phyloP scores from a whole-genome alignment of 2,797 vertebrate species.

The Heterohyrax brucei region DNA sequence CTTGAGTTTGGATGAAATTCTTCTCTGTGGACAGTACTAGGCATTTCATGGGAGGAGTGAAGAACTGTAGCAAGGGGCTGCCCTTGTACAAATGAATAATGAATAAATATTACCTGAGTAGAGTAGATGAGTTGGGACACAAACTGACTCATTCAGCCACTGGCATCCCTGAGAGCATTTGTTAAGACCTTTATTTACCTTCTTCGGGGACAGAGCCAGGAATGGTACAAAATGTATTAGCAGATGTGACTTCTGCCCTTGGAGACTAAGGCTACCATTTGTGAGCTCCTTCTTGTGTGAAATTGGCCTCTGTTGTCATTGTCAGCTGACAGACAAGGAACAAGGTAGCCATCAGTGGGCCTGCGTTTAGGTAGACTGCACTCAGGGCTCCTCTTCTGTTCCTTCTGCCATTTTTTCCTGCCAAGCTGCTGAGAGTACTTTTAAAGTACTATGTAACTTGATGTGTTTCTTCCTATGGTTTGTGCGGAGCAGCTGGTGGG shows the following conservation, averaged over 20 bases:
- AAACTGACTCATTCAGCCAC: neutral
- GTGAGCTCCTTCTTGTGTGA: constrained; percentile 69
- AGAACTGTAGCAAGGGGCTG: neutral
- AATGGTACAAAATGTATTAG: constrained; percentile 40
- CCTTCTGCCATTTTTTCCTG: neutral
- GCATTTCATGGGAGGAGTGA: constrained; percentile 41
- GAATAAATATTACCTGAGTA: constrained; percentile 48
- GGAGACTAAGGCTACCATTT: constrained; percentile 54
- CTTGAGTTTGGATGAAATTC: constrained; percentile 1
- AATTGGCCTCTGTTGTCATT: constrained; percentile 76
- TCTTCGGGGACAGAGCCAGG: constrained; percentile 62
- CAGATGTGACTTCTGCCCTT: constrained; percentile 66
- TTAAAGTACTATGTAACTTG: neutral
- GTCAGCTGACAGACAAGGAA: constrained; percentile 34
- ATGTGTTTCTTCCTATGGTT: neutral
- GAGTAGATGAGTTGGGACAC: constrained; percentile 63
- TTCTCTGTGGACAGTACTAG: neutral
- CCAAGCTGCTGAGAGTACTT: neutral
- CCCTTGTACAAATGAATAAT: constrained; percentile 49
- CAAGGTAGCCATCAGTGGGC: neutral
- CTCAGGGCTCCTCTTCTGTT: neutral
- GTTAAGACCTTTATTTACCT: constrained; percentile 72
- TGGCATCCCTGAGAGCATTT: constrained; percentile 33
- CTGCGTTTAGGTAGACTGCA: neutral
- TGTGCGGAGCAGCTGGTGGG: neutral